These are phyloP conservation scores for Platycheirus albimanus DNA, from an alignment of 2,888 invertebrate species.

Conservation along the genomic window DNA sequence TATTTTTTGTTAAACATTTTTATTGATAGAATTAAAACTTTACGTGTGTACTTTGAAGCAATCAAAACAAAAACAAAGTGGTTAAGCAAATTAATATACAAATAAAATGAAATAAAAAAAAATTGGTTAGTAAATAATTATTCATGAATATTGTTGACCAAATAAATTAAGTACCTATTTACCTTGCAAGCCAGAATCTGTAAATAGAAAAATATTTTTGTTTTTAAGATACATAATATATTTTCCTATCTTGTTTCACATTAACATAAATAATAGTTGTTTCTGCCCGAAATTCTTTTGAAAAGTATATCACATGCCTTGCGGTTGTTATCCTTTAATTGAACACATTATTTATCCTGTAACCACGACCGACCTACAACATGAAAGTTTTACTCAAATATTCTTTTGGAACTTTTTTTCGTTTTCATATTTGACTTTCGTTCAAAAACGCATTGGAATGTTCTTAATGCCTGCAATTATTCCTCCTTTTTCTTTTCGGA, in stretches of 20 bases:
- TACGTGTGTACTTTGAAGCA: not conserved
- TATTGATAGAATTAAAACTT: not conserved
- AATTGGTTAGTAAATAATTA: not conserved
- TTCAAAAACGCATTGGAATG: not conserved
- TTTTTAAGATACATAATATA: constrained; percentile 31
- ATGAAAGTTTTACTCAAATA: too few species aligned
- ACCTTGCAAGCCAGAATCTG: constrained; percentile 72
- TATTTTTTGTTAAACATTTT: not conserved
- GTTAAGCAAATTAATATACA: constrained; percentile 35
- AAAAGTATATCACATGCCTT: constrained; percentile 6
- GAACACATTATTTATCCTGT: not conserved
- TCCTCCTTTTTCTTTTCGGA: not conserved
- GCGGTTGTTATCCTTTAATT: not conserved
- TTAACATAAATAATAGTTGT: constrained; percentile 43
- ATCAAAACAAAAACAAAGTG: not conserved
- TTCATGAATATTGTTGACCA: constrained; percentile 14
- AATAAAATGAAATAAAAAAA: constrained; percentile 9
- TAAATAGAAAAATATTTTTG: constrained; percentile 58
- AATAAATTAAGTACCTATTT: constrained; percentile 61
- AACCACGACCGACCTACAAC: not conserved
- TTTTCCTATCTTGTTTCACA: constrained; percentile 33
- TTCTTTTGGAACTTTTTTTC: too few species aligned
- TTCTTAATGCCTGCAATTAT: constrained; percentile 5
- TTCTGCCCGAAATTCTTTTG: not conserved
- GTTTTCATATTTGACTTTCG: not conserved